Base-by-base conservation (phyloP, 2,797 vertebrate genomes). In the Knipowitschia caucasica region DNA sequence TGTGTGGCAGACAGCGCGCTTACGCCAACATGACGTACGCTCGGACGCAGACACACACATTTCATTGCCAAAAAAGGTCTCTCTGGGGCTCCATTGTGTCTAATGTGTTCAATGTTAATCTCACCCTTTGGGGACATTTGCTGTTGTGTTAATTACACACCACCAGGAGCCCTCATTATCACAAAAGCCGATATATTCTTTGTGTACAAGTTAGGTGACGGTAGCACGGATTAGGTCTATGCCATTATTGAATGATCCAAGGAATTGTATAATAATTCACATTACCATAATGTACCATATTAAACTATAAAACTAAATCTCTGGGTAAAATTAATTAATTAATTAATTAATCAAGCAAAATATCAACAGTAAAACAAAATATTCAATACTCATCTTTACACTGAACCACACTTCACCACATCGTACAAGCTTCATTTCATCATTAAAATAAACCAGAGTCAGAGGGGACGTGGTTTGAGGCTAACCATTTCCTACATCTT, bases 61-160 rank as follows among this genome's bases (percentile, higher is more conserved):
- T 71, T 79, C 81, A 80, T 76, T 78, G 73, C 75, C 64, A 69
- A 73, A 52, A 67, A 70, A 69, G 62, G 54, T 65, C 71, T 86
- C 84, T 89, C 82, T 43, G 52, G 75, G 84, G 86, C 78, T 72
- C 72, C 73, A 82, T 88, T 89, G 85, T 89, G 83, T 85, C 87
- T 86, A 83, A 88, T 88, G 80, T 78, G 74, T 87, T 89, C 79
- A 89, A 78, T 71, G 83, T 85, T 91, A 89, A 90, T 89, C 86
- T 89, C 87, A 89, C 80, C 83, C 88, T 88, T 87, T 80, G 78
- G 90, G 86, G 85, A 88, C 78, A 81, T 88, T 89, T 86, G 71
- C 81, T 83, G 76, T 87, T 88, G 83, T 86, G 87, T 89, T 90
- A 89, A 89, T 90, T 89, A 86, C 81, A 89, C 77, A 89, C 76